These are phyloP conservation scores for Gadus macrocephalus DNA, from an alignment of 2,113 vertebrate genomes.

Conservation along the genomic window DNA sequence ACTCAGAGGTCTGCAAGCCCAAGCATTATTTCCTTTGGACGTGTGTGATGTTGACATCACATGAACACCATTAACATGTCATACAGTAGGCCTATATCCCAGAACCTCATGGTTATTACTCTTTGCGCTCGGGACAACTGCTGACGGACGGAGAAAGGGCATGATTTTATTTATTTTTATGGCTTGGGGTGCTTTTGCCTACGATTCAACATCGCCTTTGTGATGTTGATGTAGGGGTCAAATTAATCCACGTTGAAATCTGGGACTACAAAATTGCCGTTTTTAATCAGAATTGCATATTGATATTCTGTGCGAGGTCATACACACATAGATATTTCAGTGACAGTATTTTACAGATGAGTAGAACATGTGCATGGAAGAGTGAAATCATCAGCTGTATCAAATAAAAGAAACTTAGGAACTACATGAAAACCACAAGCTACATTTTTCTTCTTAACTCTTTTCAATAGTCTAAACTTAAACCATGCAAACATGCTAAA, in stretches of 20 bases:
- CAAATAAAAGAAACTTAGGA: constrained; percentile 13
- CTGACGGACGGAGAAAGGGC: too few species aligned
- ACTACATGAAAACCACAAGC: constrained; percentile 5
- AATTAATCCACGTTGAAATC: constrained; percentile 22
- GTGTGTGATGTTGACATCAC: background rate
- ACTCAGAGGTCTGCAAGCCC: background rate
- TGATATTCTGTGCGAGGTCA: constrained; percentile 8
- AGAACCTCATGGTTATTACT: background rate
- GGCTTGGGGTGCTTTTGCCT: too few species aligned
- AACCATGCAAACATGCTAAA: constrained; percentile 64
- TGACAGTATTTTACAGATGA: constrained; percentile 30
- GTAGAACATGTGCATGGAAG: constrained; percentile 17
- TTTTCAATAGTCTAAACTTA: constrained; percentile 32
- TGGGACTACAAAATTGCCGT: constrained; percentile 41
- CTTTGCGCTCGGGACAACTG: too few species aligned
- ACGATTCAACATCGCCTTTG: too few species aligned
- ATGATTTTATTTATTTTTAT: too few species aligned
- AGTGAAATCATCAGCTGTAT: constrained; percentile 25
- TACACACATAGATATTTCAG: background rate
- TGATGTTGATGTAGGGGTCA: background rate
- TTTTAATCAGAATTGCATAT: constrained; percentile 45
- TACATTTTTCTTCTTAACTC: constrained; percentile 8
- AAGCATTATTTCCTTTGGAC: constrained; percentile 5
- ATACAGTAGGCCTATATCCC: background rate
- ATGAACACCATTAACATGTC: constrained; percentile 11